These are phyloP conservation scores for Synergus japonicus DNA, from an alignment of 2,888 invertebrate species.

Conservation along the genomic window DNA sequence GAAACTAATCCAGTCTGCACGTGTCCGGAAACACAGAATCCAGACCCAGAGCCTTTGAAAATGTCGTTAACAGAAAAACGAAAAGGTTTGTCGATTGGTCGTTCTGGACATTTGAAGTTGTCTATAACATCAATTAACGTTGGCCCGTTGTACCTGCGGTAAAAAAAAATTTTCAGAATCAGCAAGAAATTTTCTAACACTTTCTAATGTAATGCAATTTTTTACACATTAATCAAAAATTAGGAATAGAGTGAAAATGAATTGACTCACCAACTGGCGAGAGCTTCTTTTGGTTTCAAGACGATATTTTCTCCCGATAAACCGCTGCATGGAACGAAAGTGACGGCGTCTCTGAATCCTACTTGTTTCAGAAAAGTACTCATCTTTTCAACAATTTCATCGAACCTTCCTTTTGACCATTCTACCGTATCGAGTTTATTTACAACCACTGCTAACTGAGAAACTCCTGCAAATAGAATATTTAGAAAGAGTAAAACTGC, in stretches of 20 bases:
- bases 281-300: slow-evolving; percentile 81
- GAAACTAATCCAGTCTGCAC: slow-evolving; percentile 94
- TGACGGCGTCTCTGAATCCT: slow-evolving; percentile 94
- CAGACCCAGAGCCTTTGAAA: slow-evolving; percentile 94
- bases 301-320: slow-evolving; percentile 96
- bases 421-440: slow-evolving; percentile 98
- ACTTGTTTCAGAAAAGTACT: slow-evolving; percentile 92
- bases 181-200: too few species aligned
- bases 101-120: slow-evolving; percentile 90
- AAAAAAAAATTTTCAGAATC: background rate
- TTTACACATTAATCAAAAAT: slow-evolving; percentile 3
- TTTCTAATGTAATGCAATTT: background rate
- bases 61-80: slow-evolving; percentile 96
- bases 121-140: slow-evolving; percentile 92
- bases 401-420: slow-evolving; percentile 95
- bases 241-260: background rate
- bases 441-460: slow-evolving; percentile 95
- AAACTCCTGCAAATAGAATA: slow-evolving; percentile 85
- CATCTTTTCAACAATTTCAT: slow-evolving; percentile 91
- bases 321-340: slow-evolving; percentile 96
- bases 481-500: slow-evolving; percentile 26
- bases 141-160: slow-evolving; percentile 88
- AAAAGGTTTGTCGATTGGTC: slow-evolving; percentile 92
- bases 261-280: slow-evolving; percentile 80
- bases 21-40: slow-evolving; percentile 93